Percentiles rank a stretch among this genome's conserved stretches.
Evolutionary conservation across 2,888 invertebrate species (phyloP).

Genomic region (Spialia ferax): DNA sequence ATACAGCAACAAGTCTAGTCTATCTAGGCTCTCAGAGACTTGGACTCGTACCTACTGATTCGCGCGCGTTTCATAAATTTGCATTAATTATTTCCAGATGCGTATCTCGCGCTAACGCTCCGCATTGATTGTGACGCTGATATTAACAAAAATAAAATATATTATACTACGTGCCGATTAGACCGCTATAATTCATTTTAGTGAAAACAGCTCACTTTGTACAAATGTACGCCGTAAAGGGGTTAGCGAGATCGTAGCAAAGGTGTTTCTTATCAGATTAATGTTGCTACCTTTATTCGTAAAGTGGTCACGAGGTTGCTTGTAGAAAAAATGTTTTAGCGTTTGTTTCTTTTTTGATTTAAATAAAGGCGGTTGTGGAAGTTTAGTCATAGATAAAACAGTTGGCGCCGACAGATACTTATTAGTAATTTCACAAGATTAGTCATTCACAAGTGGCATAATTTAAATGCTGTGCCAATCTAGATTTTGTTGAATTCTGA

Average conservation of each 20-base stretch:
- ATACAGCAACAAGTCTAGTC: constrained; percentile 53
- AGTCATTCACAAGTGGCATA: background rate
- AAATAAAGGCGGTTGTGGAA: constrained; percentile 1
- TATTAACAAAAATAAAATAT: constrained; percentile 53
- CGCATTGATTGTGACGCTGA: constrained; percentile 60
- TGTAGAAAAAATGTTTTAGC: constrained; percentile 24
- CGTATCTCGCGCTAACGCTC: constrained; percentile 62
- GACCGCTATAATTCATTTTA: constrained; percentile 38
- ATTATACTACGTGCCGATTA: constrained; percentile 35
- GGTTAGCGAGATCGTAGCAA: constrained; percentile 38
- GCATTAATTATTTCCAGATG: constrained; percentile 71
- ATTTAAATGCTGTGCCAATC: background rate
- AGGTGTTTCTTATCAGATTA: constrained; percentile 39
- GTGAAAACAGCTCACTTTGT: constrained; percentile 41
- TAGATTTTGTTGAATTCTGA: background rate
- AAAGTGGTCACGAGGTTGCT: constrained; percentile 33
- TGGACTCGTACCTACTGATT: constrained; percentile 52
- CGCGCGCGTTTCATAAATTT: constrained; percentile 63
- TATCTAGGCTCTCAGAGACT: too few relatives aligned
- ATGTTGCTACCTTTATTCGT: constrained; percentile 37
- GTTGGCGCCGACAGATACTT: background rate
- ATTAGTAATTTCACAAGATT: background rate
- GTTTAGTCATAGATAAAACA: background rate
- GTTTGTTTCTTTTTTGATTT: constrained; percentile 16
- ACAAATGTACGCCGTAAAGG: constrained; percentile 33